phyloP scores from a whole-genome alignment of 2,113 vertebrate genomes.

The Cyprinodon variegatus region DNA sequence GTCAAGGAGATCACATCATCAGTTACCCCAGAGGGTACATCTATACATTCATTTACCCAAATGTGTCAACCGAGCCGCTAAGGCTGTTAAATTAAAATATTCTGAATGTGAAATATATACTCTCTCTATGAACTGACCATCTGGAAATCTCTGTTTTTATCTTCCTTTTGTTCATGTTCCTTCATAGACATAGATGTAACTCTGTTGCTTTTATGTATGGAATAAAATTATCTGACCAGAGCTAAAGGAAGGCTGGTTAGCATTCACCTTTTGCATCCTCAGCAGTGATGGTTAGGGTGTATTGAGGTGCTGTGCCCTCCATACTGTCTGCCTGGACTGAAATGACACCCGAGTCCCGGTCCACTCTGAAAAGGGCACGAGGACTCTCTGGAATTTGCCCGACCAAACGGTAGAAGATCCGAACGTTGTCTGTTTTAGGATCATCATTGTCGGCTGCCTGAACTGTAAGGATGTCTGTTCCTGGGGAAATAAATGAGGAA shows the following conservation, averaged over 20 bases:
- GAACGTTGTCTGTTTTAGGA: constrained; percentile 77
- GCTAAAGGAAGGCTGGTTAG: not conserved
- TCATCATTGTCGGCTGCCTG: constrained; percentile 82
- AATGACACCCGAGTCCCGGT: constrained; percentile 74
- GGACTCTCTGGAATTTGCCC: constrained; percentile 81
- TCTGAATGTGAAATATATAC: not conserved
- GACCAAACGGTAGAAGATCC: constrained; percentile 74
- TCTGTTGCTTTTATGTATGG: too few species aligned
- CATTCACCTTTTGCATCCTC: constrained; percentile 81
- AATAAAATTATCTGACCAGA: not conserved
- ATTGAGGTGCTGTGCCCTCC: constrained; percentile 71
- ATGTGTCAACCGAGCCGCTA: not conserved
- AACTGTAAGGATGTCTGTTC: constrained; percentile 79
- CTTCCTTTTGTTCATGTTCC: too few species aligned
- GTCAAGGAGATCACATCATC: constrained; percentile 52
- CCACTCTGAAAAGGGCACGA: constrained; percentile 77
- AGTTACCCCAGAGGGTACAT: constrained; percentile 24
- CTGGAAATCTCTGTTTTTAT: too few species aligned
- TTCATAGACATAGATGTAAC: too few species aligned
- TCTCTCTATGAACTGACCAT: too few species aligned
- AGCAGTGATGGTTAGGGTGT: constrained; percentile 74
- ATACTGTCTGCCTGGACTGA: constrained; percentile 74
- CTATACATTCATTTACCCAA: constrained; percentile 10
- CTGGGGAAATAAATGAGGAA: constrained; percentile 53
- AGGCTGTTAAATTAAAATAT: constrained; percentile 1